A percentile compares a stretch with the other conserved stretches of the same genome.
phyloP scores from a whole-genome alignment of 2,113 vertebrate genomes.

The Phrynosoma blainvillii region DNA sequence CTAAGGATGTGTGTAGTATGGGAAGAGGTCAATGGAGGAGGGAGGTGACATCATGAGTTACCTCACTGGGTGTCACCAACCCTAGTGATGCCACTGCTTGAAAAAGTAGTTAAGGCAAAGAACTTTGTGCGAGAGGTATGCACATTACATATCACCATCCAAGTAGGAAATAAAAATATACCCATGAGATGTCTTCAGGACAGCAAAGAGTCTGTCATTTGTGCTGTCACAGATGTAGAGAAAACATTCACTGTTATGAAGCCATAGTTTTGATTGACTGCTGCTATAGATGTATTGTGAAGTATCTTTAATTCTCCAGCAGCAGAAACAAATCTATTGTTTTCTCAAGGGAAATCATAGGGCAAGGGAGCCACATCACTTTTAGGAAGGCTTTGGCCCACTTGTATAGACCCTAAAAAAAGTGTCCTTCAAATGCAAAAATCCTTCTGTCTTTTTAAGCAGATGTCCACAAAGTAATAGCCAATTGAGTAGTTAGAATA shows the following conservation, averaged over 20 bases:
- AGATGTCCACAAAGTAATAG: neutral
- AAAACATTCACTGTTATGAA: neutral
- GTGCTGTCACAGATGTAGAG: neutral
- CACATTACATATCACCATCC: neutral
- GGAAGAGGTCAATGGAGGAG: no score
- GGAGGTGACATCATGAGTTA: no score
- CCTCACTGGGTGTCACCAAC: no score
- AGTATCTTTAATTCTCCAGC: neutral
- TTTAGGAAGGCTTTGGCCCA: neutral
- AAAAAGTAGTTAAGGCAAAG: neutral
- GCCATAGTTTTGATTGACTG: neutral
- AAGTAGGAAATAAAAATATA: neutral
- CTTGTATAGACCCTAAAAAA: neutral
- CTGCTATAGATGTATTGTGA: neutral
- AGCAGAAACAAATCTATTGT: conserved; percentile 1
- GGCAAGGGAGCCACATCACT: neutral
- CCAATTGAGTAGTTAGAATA: neutral
- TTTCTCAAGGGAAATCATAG: conserved; percentile 21
- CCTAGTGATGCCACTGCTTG: neutral
- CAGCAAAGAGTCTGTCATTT: neutral
- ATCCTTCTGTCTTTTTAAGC: neutral
- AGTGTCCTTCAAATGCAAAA: neutral
- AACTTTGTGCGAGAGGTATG: neutral
- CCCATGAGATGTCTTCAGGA: neutral
- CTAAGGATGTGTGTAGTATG: no score